Percentiles rank a stretch among this genome's conserved stretches.
Evolutionary conservation across 2,888 invertebrate genomes (phyloP).

Genomic region (Machimus rusticus): DNA sequence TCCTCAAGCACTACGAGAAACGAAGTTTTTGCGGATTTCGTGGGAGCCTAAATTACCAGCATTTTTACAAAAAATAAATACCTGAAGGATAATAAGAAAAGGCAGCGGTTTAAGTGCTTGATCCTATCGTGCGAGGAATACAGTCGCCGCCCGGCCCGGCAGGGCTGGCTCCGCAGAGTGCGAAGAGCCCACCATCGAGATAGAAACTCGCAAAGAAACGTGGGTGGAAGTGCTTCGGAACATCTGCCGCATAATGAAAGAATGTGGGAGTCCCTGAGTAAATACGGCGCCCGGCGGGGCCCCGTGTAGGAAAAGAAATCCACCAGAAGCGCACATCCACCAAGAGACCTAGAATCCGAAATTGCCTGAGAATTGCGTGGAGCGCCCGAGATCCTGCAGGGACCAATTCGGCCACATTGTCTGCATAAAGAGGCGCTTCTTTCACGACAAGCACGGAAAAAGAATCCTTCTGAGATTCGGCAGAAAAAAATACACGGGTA

Average conservation of each 20-base stretch:
- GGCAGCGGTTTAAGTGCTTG: neutral
- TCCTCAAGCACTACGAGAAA: neutral
- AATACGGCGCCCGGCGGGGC: neutral
- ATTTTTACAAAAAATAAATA: conserved; percentile 30
- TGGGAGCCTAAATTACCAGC: neutral
- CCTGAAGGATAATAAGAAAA: conserved; percentile 39
- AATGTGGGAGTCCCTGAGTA: neutral
- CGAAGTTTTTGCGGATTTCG: neutral
- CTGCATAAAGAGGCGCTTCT: neutral
- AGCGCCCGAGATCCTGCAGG: neutral
- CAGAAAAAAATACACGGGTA: neutral
- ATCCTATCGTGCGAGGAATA: neutral
- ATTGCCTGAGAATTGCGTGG: conserved; percentile 27
- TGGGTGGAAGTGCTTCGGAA: conserved; percentile 32
- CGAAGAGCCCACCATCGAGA: neutral
- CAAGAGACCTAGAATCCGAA: neutral
- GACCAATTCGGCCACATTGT: conserved; percentile 15
- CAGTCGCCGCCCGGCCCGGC: no score
- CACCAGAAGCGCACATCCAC: neutral
- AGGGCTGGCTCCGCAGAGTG: neutral
- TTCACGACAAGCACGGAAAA: neutral
- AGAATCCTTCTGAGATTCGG: conserved; percentile 4
- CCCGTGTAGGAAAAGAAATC: neutral
- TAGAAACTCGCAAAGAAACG: neutral
- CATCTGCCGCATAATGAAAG: conserved; percentile 46